phyloP scores from a whole-genome alignment of 2,113 vertebrate species.

The Xyliphius kryptos region DNA sequence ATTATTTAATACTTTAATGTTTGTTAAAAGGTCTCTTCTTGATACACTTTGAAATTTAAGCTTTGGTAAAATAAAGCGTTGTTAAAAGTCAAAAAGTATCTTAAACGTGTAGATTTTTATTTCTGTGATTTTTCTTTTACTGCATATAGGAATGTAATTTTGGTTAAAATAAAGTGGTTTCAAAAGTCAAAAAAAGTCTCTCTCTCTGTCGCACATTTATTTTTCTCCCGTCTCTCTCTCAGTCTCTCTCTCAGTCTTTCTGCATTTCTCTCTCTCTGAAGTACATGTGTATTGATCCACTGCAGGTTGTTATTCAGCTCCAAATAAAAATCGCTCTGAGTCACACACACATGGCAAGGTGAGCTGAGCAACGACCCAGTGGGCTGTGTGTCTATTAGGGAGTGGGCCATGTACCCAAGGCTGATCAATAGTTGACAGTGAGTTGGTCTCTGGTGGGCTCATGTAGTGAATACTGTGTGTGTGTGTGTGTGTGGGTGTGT shows the following conservation, averaged over 20 bases:
- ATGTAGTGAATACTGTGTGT: constrained; percentile 5
- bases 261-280: constrained; percentile 15
- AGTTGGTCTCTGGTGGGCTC: constrained; percentile 21
- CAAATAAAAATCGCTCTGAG: constrained; percentile 12
- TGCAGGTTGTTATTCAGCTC: constrained; percentile 32
- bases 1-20: no score
- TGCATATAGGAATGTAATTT: no score
- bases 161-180: no score
- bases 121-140: no score
- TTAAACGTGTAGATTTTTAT: no score
- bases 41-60: no score
- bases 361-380: neutral
- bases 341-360: constrained; percentile 1
- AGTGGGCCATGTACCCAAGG: constrained; percentile 19
- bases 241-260: neutral
- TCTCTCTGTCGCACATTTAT: neutral
- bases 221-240: neutral
- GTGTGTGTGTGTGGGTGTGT: neutral
- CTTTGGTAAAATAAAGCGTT: no score
- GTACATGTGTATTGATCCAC: constrained; percentile 36
- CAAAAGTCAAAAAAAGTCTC: no score
- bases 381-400: neutral
- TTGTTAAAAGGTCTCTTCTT: no score
- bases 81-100: no score
- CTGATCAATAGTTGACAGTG: constrained; percentile 42